Evolutionary conservation across 2,113 vertebrate species (phyloP), one percentile per base, ranked within the genome.

Genomic region (Corynorhinus townsendii): DNA sequence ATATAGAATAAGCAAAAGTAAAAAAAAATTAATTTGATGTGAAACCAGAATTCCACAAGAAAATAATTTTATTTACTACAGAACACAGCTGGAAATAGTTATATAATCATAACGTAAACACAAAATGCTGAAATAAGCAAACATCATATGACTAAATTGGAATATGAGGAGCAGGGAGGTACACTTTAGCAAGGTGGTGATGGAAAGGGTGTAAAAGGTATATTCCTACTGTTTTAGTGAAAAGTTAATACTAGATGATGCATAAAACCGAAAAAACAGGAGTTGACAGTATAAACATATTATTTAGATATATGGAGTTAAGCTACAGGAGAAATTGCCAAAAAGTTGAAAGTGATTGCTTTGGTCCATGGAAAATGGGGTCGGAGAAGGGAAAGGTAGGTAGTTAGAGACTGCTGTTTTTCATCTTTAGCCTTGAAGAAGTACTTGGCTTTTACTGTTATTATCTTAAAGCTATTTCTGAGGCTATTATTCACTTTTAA

Each of bases 21-120:
- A 64, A 68, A 72, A 82, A 35, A 14, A 88, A 81, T 62, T 54
- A 84, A 88, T 82, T 75, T 81, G 47, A 84, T 35, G 26, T 33
- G 73, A 81, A 90, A 68, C n/a, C 79, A 95, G 69, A 77, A 56
- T n/a, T 12, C 2, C 20, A 59, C 11, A 28, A 73, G 64, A 54
- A 14, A 54, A 85, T 30, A 28, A 20, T 8, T 30, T 47, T 54
- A 38, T 38, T 66, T 7, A 64, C 24, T 43, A n/a, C 30, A 79
- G 1, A 80, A 33, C 15, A 59, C 22, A 52, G 17, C n/a, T 45
- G 47, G 15, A 33, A 68, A 83, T 8, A 49, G 52, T 82, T 45
- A 45, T 5, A 73, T 24, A 59, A 79, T 66, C 45, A n/a, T 35
- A 40, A 83, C 33, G 0, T 52, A 84, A 69, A 75, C 16, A 69